Base-by-base conservation (phyloP, 2,113 vertebrate genomes). In the Cheilinus undulatus region DNA sequence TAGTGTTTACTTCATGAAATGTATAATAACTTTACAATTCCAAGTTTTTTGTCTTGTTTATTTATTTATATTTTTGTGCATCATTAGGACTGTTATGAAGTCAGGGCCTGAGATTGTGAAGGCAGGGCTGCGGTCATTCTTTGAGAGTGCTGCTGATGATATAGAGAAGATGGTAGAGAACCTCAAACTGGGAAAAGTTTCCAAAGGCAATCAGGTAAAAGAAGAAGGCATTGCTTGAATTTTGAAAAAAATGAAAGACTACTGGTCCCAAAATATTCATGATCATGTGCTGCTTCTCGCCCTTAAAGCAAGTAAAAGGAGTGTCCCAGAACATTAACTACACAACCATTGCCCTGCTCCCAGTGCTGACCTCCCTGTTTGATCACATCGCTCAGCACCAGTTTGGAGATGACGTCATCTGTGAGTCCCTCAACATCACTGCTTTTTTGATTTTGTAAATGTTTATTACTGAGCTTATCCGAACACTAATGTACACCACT, bases 121-220 rank as follows among this genome's bases (percentile, higher is more conserved):
- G 91, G 97, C 97, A 0, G 97, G 97, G 3, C 90, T 98, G 62
- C 92, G 95, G 11, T 97, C 95, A 0, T 97, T 98, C 89, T 98
- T 97, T 24, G 96, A 98, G 87, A 95, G 97, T 0, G 96, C 97
- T 3, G 94, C 97, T 0, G 97, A 98, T 78, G 97, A 98, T 84
- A 96, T 98, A 0, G 97, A 98, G 86, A 98, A 98, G 91, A 95
- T 96, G 95, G 97, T 96, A 38, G 97, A 98, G 87, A 97, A 98
- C 86, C 93, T 98, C 19, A 94, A 96, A 72, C 94, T 97, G 3
- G 96, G 97, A 23, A 97, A 97, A 93, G 96, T 97, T 63, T 95
- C 96, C 0, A 95, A 94, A 0, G 95, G 95, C 36, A 96, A 96
- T 19, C 96, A 97, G 89, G 93, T 94, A 60, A 75, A 17, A 36